phyloP scores from a whole-genome alignment of 2,888 invertebrate genomes.

The Carabus problematicus region DNA sequence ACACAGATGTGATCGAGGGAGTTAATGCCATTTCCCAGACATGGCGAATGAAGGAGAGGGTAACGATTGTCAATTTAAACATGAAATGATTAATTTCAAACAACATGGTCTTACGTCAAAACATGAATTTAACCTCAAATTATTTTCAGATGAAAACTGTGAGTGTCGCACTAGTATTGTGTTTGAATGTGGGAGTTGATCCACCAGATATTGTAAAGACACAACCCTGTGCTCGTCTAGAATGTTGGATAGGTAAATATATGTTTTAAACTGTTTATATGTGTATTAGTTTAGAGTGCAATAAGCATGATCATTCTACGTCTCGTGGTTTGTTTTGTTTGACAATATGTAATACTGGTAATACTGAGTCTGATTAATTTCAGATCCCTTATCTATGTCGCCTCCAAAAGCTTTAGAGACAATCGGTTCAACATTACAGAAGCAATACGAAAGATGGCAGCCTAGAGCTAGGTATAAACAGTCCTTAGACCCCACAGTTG shows the following conservation, averaged over 20 bases:
- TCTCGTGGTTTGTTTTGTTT: neutral
- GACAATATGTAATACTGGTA: neutral
- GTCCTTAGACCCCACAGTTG: slow-evolving; percentile 95
- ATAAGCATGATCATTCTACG: too few relatives aligned
- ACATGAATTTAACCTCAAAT: slow-evolving; percentile 46
- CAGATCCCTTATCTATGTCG: slow-evolving; percentile 87
- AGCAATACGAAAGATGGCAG: slow-evolving; percentile 99
- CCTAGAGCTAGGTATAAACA: slow-evolving; percentile 97
- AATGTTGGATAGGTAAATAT: slow-evolving; percentile 93
- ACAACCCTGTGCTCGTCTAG: slow-evolving; percentile 92
- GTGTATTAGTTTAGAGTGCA: too few relatives aligned
- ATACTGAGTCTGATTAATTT: slow-evolving; percentile 44
- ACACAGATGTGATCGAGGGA: slow-evolving; percentile 75
- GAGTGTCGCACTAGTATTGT: slow-evolving; percentile 96
- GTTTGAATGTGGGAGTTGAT: slow-evolving; percentile 99
- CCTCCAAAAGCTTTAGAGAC: slow-evolving; percentile 91
- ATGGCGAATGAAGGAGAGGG: slow-evolving; percentile 94
- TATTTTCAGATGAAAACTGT: slow-evolving; percentile 94
- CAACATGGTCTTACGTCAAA: slow-evolving; percentile 37
- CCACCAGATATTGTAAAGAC: slow-evolving; percentile 98
- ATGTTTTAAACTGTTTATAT: neutral
- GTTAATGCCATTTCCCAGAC: slow-evolving; percentile 73
- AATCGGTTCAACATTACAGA: slow-evolving; percentile 89
- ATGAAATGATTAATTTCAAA: slow-evolving; percentile 22
- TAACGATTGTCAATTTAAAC: slow-evolving; percentile 55